Base-by-base conservation (phyloP, 2,888 invertebrate species). In the Penaeus monodon region DNA sequence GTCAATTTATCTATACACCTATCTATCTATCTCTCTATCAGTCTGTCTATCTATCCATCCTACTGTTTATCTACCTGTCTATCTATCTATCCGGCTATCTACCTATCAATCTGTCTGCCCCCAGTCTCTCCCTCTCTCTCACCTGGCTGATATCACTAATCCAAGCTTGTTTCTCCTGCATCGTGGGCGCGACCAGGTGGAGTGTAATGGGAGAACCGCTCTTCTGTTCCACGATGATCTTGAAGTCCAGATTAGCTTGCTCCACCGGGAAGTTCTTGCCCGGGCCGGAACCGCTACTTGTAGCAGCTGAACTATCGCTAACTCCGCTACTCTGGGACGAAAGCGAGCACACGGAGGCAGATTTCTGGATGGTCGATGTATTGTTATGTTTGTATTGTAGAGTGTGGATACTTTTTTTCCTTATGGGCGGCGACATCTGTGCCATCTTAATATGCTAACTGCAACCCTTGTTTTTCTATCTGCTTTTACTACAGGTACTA, bases 131-230 rank as follows among this genome's bases (percentile, higher is more conserved):
- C 7, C 33, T 22, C 57, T 12, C 2, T 10, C 80, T 89, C 91
- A 94, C 94, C 92, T 97, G 97, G 83, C 96, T 96, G 88, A 98
- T 95, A 91, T 98, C 97, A 90, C 96, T 97, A 87, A 97, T 97
- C 98, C 98, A 98, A 0, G 97, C 97, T 3, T 97, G 96, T 92
- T 98, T 98, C 92, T 98, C 97, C 93, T 97, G 95, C 68, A 95
- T 94, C 0, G 96, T 96, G 6, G 96, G 95, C 14, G 97, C 96
- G 68, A 94, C 93, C 78, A 94, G 92, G 81, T 92, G 93, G 76
- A 94, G 96, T 93, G 91, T 96, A 92, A 93, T 95, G 94, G 91
- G 96, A n/a, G 93, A 93, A n/a, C 93, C 93, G 91, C 90, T 93
- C 92, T 95, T 95, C 86, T 94, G 93, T 92, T 96, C 95, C 78